Base-by-base conservation (phyloP, 2,113 vertebrate genomes). In the Eulemur rufifrons region DNA sequence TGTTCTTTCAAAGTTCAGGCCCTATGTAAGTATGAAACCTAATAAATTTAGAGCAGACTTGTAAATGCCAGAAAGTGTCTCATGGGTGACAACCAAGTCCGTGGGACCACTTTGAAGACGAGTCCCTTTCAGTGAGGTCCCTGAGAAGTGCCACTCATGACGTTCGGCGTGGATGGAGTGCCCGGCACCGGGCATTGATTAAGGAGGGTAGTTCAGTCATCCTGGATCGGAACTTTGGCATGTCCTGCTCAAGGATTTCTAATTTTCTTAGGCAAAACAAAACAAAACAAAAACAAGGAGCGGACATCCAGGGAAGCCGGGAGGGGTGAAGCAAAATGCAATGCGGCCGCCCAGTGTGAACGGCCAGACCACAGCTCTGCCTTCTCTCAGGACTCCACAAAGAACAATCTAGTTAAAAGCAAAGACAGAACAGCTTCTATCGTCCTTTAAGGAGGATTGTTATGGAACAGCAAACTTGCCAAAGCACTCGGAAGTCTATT, bases 181-280 rank as follows among this genome's bases (percentile, higher is more conserved):
- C 34, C 18, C 29, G 21, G 29, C 18, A 12, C n/a, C 1, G 0
- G 11, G 6, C 37, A 73, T 6, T 74, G 39, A 42, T 88, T 63
- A 15, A 5, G 34, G 77, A 86, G 29, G 52, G 2, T 23, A 7
- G 18, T 32, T 80, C 29, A 34, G 2, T 27, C 82, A 50, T 63
- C 20, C 32, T 73, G 66, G 8, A 76, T 73, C 15, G 68, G 34
- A 77, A 82, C 2, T 64, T 87, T n/a, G 64, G 15, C 39, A 63
- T 78, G 73, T 77, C 63, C 77, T 94, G 20, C 25, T 94, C 80
- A 61, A 66, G 42, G 11, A 50, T 52, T 45, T 93, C 85, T 90
- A 47, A 52, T 78, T 93, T 92, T 89, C 73, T 93, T 71, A 68
- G 6, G 20, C 17, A 93, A 64, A 90, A 59, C 54, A 84, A 85